Evolutionary conservation across 2,113 vertebrate species (phyloP).

Genomic region (Antigone vipio): DNA sequence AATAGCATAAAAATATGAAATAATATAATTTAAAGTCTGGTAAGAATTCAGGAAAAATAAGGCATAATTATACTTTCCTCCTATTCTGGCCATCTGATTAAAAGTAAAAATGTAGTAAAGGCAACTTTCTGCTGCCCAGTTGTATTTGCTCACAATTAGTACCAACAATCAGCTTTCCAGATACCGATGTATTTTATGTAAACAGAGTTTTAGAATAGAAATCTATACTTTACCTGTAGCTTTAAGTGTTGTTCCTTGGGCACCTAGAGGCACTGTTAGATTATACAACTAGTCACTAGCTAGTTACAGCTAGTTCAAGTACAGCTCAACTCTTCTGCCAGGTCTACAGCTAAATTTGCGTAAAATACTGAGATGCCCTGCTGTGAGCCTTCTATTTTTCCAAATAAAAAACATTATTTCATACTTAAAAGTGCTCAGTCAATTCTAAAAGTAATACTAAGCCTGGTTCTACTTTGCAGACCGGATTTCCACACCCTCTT

Average conservation of each 20-base stretch:
- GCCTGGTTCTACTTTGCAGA: not conserved
- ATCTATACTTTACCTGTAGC: not conserved
- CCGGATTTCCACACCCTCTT: not conserved
- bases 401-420: not conserved
- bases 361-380: not conserved
- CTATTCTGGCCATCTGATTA: not conserved
- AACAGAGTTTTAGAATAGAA: not conserved
- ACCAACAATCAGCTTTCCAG: not conserved
- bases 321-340: not conserved
- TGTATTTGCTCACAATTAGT: not conserved
- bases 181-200: not conserved
- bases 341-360: not conserved
- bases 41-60: not conserved
- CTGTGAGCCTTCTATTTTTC: not conserved
- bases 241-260: not conserved
- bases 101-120: not conserved
- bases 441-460: not conserved
- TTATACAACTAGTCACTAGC: not conserved
- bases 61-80: not conserved
- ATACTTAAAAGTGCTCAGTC: not conserved
- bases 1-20: not conserved
- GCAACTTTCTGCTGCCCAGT: not conserved
- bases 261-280: not conserved
- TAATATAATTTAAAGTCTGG: not conserved
- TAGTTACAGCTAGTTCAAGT: not conserved